Conservation (phyloP, 2,888 invertebrate genomes). For the Hesperia comma region DNA sequence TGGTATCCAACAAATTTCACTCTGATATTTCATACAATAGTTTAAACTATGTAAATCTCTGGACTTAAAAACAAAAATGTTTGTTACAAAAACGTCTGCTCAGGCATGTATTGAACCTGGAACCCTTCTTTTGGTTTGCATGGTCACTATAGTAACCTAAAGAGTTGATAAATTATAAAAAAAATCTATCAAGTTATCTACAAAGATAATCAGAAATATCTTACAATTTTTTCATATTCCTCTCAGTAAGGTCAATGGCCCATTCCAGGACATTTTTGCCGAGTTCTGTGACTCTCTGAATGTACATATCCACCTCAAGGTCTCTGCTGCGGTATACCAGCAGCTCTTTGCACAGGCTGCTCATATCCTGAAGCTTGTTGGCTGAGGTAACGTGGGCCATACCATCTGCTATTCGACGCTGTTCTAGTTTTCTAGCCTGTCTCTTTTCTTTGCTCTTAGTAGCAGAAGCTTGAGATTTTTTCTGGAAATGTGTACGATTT, state of each 20-base stretch:
- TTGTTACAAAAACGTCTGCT: too few species aligned
- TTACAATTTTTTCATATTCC: slow-evolving; percentile 91
- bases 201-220: slow-evolving; percentile 44
- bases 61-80: too few species aligned
- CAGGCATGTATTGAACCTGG: too few species aligned
- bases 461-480: slow-evolving; percentile 69
- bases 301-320: slow-evolving; percentile 84
- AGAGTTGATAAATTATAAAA: too few species aligned
- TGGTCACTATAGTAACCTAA: too few species aligned
- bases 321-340: slow-evolving; percentile 85
- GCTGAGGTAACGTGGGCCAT: slow-evolving; percentile 85
- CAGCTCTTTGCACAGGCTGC: slow-evolving; percentile 85
- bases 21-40: too few species aligned
- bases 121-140: too few species aligned
- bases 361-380: slow-evolving; percentile 84
- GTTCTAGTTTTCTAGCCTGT: slow-evolving; percentile 84
- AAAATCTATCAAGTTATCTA: too few species aligned
- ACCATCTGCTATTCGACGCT: slow-evolving; percentile 83
- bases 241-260: slow-evolving; percentile 89
- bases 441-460: slow-evolving; percentile 86
- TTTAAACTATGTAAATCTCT: too few species aligned
- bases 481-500: slow-evolving; percentile 59
- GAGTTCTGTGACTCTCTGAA: slow-evolving; percentile 83
- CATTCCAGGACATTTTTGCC: slow-evolving; percentile 85
- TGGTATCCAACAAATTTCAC: too few species aligned